Evolutionary conservation across 2,797 vertebrate species (phyloP).

Genomic region (Eupleurogrammus muticus): DNA sequence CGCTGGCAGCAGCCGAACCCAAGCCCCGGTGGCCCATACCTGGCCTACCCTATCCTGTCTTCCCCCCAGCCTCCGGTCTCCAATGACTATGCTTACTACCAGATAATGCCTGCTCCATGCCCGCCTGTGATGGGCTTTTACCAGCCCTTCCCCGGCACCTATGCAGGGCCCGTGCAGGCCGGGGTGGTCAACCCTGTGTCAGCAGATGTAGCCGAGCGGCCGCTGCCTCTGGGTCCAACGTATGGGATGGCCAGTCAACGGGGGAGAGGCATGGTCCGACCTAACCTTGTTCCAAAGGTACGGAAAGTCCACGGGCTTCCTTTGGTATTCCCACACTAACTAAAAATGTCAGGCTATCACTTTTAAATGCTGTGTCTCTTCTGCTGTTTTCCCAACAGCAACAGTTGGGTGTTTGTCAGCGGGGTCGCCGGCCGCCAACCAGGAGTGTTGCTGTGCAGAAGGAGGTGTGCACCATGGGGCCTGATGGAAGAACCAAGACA

Average conservation of each 20-base stretch:
- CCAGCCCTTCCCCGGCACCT: slow-evolving; percentile 92
- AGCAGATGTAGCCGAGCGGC: slow-evolving; percentile 89
- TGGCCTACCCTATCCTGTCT: slow-evolving; percentile 96
- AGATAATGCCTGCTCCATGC: slow-evolving; percentile 96
- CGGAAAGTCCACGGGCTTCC: slow-evolving; percentile 2
- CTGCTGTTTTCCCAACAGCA: slow-evolving; percentile 46
- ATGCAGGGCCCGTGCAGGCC: slow-evolving; percentile 89
- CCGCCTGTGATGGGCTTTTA: slow-evolving; percentile 98
- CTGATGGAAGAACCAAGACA: slow-evolving; percentile 92
- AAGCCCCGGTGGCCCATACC: slow-evolving; percentile 91
- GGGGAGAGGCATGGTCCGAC: slow-evolving; percentile 87
- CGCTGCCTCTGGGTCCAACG: slow-evolving; percentile 83
- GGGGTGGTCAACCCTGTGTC: slow-evolving; percentile 87
- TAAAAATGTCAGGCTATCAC: too few species aligned
- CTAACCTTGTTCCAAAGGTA: slow-evolving; percentile 89
- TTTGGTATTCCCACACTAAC: not conserved
- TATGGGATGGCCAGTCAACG: slow-evolving; percentile 87
- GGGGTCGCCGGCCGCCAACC: slow-evolving; percentile 91
- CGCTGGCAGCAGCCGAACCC: slow-evolving; percentile 97
- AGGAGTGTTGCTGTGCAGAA: slow-evolving; percentile 95
- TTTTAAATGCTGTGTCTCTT: not conserved
- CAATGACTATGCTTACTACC: slow-evolving; percentile 95
- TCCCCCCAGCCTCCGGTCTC: slow-evolving; percentile 93
- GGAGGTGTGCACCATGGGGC: slow-evolving; percentile 92
- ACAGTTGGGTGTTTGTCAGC: slow-evolving; percentile 80